These are phyloP conservation scores for Calypte anna DNA, from an alignment of 2,113 vertebrate species.

Conservation along the genomic window DNA sequence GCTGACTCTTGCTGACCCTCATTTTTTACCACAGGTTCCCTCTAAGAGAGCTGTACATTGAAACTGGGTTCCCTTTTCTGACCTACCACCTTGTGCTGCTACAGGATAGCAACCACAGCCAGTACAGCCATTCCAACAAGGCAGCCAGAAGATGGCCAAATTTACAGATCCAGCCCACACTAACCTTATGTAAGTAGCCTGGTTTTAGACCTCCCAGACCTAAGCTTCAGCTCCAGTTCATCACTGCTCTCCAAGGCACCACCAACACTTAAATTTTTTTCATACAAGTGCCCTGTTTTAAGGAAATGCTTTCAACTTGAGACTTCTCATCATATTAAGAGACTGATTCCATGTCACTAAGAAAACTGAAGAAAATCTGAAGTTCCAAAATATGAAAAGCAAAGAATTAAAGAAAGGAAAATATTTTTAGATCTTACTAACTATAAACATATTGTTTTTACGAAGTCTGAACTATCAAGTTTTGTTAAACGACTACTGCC, in stretches of 20 bases:
- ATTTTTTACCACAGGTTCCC: neutral
- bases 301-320: neutral
- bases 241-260: neutral
- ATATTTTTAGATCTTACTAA: neutral
- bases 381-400: neutral
- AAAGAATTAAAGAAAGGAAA: neutral
- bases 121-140: neutral
- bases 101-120: neutral
- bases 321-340: neutral
- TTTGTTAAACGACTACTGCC: neutral
- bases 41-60: neutral
- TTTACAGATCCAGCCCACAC: neutral
- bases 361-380: neutral
- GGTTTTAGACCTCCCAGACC: neutral
- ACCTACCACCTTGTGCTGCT: accelerated
- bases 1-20: neutral
- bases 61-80: neutral
- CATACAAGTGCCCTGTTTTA: neutral
- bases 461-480: neutral
- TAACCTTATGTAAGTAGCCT: neutral
- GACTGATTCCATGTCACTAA: neutral
- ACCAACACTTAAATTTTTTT: neutral
- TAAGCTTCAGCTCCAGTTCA: neutral
- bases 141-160: neutral
- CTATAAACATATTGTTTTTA: neutral